These are phyloP conservation scores for Hesperia comma DNA, from an alignment of 2,888 invertebrate genomes.

Conservation along the genomic window DNA sequence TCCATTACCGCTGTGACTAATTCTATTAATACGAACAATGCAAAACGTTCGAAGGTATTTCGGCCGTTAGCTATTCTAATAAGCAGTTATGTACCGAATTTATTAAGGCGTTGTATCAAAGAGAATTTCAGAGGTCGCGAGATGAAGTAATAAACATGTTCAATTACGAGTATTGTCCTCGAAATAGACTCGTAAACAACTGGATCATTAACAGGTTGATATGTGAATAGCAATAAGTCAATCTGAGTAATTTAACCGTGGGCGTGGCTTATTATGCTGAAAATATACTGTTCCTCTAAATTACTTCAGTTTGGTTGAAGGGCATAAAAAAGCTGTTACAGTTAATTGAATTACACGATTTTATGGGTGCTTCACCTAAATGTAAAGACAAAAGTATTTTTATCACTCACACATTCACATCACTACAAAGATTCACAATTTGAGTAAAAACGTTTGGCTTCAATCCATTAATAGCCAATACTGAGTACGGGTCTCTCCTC, in stretches of 20 bases:
- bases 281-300: background rate
- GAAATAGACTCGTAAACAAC: background rate
- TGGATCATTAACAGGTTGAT: background rate
- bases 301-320: no score
- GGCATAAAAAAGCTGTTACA: no score
- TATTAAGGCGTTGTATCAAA: background rate
- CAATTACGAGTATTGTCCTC: background rate
- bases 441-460: no score
- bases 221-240: background rate
- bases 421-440: no score
- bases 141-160: background rate
- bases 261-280: background rate
- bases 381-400: no score
- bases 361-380: no score
- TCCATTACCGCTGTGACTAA: slow-evolving; percentile 1
- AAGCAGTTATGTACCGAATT: background rate
- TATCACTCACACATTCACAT: no score
- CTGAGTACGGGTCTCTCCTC: no score
- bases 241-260: no score
- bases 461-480: no score
- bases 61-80: slow-evolving; percentile 1
- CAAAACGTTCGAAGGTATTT: background rate
- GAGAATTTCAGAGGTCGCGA: background rate
- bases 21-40: slow-evolving; percentile 6
- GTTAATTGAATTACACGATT: no score